phyloP scores from a whole-genome alignment of 2,888 invertebrate genomes.

The Caenorhabditis afra region DNA sequence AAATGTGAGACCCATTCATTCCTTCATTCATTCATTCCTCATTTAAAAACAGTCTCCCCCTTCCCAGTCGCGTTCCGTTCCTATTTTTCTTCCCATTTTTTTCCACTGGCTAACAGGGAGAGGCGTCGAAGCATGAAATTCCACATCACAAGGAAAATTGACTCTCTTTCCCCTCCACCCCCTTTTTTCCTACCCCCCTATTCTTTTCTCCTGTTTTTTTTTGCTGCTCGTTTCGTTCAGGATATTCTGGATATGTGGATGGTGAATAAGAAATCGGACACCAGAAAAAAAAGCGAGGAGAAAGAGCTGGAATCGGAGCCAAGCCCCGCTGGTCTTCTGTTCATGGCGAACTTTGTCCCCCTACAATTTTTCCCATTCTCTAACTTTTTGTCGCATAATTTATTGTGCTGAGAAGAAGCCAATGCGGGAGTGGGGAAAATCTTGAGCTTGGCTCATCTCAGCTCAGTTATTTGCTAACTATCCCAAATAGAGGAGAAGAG shows the following conservation, averaged over 20 bases:
- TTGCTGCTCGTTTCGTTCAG: not conserved
- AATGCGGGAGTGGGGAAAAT: too few species aligned
- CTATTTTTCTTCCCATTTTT: too few species aligned
- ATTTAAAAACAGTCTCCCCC: too few species aligned
- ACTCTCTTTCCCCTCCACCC: conserved; percentile 12
- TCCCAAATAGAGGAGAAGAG: not conserved
- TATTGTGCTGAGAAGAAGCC: too few species aligned
- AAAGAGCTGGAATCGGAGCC: not conserved
- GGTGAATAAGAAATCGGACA: conserved; percentile 31
- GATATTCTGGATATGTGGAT: too few species aligned
- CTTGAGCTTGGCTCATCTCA: not conserved
- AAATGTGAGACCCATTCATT: conserved; percentile 13
- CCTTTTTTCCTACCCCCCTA: not conserved
- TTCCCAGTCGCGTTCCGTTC: too few species aligned
- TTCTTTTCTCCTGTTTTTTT: conserved; percentile 7
- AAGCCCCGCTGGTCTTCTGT: not conserved
- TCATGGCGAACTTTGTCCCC: too few species aligned
- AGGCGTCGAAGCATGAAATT: conserved; percentile 39
- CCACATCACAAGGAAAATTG: conserved; percentile 31
- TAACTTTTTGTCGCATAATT: conserved; percentile 3
- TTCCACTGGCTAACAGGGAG: too few species aligned
- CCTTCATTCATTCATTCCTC: not conserved
- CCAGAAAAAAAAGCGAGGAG: conserved; percentile 18
- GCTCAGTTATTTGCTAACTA: not conserved
- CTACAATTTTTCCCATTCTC: too few species aligned